Evolutionary conservation across 2,797 vertebrate species (phyloP), one percentile per base, ranked within the genome.

Genomic region (Jordanella pulchra): DNA sequence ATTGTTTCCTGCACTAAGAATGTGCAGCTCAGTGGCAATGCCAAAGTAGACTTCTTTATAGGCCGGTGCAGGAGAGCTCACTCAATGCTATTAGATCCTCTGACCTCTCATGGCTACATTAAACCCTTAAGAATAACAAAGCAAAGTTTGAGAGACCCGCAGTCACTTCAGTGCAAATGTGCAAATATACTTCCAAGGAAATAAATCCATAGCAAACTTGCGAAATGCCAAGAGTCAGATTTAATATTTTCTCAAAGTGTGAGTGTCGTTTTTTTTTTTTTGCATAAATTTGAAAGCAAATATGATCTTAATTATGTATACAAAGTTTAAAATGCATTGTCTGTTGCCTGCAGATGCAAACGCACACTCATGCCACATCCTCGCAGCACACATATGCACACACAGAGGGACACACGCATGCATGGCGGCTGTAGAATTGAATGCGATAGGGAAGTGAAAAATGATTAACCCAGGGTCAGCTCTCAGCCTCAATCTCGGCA

Each of bases 391-490:
- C 67, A 67, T 51, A 47, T 72, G 67, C 60, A 71, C 77, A 74
- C 68, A 79, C 69, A 76, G 65, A 74, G 65, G 73, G 65, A 58
- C 72, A 71, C 84, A 67, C 80, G 21, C 82, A 42, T 74, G 28
- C 82, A 77, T 79, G 71, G 66, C 82, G 81, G 87, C 93, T 83
- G 91, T 90, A 90, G 93, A 94, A 95, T 93, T 93, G 94, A 95
- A 95, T 95, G 93, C 90, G 94, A 95, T 94, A 95, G 94, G 93
- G 94, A 95, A 95, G 94, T 95, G 93, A 95, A 94, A 95, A 95
- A 94, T 95, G 94, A 95, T 95, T 95, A 95, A 94, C 94, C 95
- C 86, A 79, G 91, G 93, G 94, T 95, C 94, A 95, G 94, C 94
- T 95, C 94, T 95, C 94, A 94, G 93, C 94, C 94, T 94, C 94